Conservation (phyloP, 1,140 invertebrate species). For the Zelostemma sp. region DNA sequence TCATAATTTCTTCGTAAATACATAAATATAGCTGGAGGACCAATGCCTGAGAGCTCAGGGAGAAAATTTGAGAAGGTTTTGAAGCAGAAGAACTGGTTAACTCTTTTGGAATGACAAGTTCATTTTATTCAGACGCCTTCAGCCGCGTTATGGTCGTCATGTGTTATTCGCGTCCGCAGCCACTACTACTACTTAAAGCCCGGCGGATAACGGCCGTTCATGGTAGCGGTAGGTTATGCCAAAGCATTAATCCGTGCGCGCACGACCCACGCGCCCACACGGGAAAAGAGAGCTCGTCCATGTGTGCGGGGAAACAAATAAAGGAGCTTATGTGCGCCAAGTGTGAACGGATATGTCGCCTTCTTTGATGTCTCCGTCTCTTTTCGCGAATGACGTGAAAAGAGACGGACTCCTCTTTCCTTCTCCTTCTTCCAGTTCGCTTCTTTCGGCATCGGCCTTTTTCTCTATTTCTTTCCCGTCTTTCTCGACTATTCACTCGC, state of each 20-base stretch:
- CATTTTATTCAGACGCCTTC: constrained; percentile 65
- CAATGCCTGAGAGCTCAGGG: background rate
- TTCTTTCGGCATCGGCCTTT: constrained; percentile 6
- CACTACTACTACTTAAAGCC: too few species aligned
- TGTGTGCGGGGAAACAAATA: constrained; percentile 36
- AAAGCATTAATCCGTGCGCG: constrained; percentile 5
- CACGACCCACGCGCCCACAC: constrained; percentile 4
- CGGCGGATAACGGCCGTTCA: too few species aligned
- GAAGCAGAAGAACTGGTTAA: constrained; percentile 40
- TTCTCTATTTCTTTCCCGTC: constrained; percentile 24
- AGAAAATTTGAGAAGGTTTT: background rate
- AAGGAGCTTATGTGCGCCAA: constrained; percentile 50
- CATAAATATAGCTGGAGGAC: constrained; percentile 20
- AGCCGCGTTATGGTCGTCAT: constrained; percentile 60
- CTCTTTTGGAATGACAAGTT: constrained; percentile 64
- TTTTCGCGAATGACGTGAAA: constrained; percentile 14
- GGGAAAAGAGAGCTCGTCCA: background rate
- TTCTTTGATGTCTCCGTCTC: constrained; percentile 65
- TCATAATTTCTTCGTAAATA: too few species aligned
- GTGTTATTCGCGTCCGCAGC: constrained; percentile 25
- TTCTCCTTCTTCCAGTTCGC: background rate
- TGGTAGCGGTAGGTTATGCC: too few species aligned
- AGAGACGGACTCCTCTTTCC: constrained; percentile 1
- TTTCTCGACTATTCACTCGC: constrained; percentile 24
- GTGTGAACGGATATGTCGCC: constrained; percentile 67